Percentiles rank a stretch among this genome's conserved stretches.
Conservation (phyloP, 92 coral and sea anemone species). For the Blastomussa wellsi region DNA sequence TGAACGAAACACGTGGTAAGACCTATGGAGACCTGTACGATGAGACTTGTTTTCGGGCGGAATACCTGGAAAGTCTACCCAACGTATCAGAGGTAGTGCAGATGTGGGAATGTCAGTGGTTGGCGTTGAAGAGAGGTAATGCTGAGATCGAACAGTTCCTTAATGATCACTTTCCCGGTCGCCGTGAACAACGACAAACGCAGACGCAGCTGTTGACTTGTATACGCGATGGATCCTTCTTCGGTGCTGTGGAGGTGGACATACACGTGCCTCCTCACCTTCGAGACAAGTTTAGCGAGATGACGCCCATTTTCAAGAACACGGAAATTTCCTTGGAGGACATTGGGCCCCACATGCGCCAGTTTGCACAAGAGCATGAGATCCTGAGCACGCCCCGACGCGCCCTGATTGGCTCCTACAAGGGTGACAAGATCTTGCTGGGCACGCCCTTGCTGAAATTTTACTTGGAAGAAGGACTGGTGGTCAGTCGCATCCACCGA, state of each 20-base stretch:
- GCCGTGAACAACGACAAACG: too few relatives aligned
- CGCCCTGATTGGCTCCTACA: not conserved
- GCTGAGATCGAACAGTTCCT: not conserved
- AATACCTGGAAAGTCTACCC: too few relatives aligned
- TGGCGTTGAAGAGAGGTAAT: not conserved
- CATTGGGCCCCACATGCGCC: slow-evolving; percentile 37
- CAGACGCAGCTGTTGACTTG: too few relatives aligned
- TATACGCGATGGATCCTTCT: too few relatives aligned
- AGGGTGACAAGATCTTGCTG: not conserved
- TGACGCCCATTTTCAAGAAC: slow-evolving; percentile 48
- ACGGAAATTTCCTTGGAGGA: slow-evolving; percentile 20
- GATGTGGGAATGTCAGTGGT: not conserved
- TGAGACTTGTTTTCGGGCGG: too few relatives aligned
- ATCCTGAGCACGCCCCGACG: not conserved
- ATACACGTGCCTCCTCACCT: slow-evolving; percentile 41
- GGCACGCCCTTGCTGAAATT: not conserved
- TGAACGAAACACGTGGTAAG: not conserved
- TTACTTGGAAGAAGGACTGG: not conserved
- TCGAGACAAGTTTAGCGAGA: slow-evolving; percentile 17
- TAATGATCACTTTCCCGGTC: not conserved
- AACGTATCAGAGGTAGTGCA: not conserved
- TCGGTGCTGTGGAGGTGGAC: slow-evolving; percentile 27
- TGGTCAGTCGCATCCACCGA: not conserved
- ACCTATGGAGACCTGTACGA: not conserved
- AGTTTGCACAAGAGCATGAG: not conserved